These are phyloP conservation scores for Dryas iulia DNA, from an alignment of 1,140 invertebrate species.

Conservation along the genomic window DNA sequence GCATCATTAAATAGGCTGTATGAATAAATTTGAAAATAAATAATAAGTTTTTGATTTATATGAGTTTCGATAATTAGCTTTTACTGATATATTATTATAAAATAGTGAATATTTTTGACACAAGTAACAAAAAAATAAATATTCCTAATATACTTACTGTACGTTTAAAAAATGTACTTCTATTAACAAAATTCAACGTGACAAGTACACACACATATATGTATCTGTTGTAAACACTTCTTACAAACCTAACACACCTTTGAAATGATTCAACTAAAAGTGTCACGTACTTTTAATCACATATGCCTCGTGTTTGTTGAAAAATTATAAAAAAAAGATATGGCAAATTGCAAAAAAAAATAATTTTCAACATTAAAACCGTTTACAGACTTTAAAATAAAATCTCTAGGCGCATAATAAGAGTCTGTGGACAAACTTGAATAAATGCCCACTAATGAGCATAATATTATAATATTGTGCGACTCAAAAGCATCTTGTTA, in stretches of 20 bases:
- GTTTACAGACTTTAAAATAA: slow-evolving; percentile 35
- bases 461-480: slow-evolving; percentile 77
- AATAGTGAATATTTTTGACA: too few species aligned
- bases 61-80: too few species aligned
- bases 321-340: background rate
- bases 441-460: slow-evolving; percentile 75
- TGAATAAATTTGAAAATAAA: too few species aligned
- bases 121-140: too few species aligned
- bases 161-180: too few species aligned
- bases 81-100: too few species aligned
- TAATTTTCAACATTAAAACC: slow-evolving; percentile 39
- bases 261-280: background rate
- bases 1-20: too few species aligned
- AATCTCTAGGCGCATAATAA: slow-evolving; percentile 43
- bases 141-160: too few species aligned
- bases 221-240: background rate
- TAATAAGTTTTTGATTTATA: too few species aligned
- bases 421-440: slow-evolving; percentile 54
- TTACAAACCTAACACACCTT: background rate
- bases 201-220: background rate
- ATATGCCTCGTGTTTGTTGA: background rate
- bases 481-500: slow-evolving; percentile 71
- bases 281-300: slow-evolving; percentile 4
- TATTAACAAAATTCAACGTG: too few species aligned
- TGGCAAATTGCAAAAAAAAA: slow-evolving; percentile 2